Conservation (phyloP, 2,113 vertebrate species). For the Phasianus colchicus region DNA sequence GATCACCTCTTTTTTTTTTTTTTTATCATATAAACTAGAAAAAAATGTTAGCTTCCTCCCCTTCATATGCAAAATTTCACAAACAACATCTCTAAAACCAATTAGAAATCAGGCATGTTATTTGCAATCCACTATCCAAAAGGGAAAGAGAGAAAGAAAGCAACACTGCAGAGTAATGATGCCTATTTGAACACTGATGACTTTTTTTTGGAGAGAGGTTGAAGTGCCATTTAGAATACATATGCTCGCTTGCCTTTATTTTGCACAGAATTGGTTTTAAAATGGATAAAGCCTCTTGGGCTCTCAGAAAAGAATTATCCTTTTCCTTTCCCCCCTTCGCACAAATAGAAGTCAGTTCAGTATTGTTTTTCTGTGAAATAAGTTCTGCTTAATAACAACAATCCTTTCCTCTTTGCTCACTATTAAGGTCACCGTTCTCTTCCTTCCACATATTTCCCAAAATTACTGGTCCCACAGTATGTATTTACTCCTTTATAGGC, state of each 20-base stretch:
- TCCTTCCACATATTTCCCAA: conserved; percentile 22
- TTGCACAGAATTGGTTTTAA: conserved; percentile 23
- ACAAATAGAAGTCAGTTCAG: background rate
- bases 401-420: background rate
- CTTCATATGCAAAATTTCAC: background rate
- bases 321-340: background rate
- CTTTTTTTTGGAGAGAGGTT: background rate
- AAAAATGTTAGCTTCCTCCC: background rate
- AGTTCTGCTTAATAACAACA: conserved; percentile 37
- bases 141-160: background rate
- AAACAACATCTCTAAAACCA: background rate
- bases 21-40: background rate
- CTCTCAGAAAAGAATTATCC: background rate
- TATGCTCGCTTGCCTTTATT: conserved; percentile 12
- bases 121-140: background rate
- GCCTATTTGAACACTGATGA: conserved; percentile 15
- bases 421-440: background rate
- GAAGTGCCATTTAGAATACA: conserved; percentile 41
- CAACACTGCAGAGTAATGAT: background rate
- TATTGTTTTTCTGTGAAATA: background rate
- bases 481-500: background rate
- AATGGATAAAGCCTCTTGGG: conserved; percentile 21
- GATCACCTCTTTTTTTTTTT: background rate
- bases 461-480: conserved; percentile 11
- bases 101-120: background rate